Evolutionary conservation across 2,888 invertebrate species (phyloP).

Genomic region (Heliconius cydno): DNA sequence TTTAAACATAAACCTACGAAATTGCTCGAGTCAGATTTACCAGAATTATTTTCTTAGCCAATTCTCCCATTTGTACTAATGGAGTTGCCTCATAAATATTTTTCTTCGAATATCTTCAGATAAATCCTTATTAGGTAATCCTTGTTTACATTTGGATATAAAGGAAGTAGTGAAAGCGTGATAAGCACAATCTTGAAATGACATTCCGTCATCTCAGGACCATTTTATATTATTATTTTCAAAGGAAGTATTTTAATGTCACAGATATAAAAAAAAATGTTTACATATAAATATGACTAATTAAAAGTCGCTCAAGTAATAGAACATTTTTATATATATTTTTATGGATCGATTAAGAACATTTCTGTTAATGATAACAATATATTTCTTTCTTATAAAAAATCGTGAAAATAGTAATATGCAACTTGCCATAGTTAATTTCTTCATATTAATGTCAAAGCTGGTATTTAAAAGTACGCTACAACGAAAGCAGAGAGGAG

Average conservation of each 20-base stretch:
- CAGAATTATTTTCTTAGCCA: conserved; percentile 54
- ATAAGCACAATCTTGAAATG: neutral
- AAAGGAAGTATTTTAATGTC: neutral
- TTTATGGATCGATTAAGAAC: too few species aligned
- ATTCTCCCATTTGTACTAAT: conserved; percentile 54
- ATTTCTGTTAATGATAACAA: neutral
- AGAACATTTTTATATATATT: neutral
- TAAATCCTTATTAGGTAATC: conserved; percentile 50
- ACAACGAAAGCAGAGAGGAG: neutral
- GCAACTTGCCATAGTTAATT: neutral
- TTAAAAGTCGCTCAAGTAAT: neutral
- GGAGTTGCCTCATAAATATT: conserved; percentile 51
- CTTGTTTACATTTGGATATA: conserved; percentile 44
- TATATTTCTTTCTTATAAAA: too few species aligned
- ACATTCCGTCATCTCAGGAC: neutral
- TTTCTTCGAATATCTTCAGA: conserved; percentile 45
- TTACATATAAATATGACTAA: neutral
- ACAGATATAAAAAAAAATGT: neutral
- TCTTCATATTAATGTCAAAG: conserved; percentile 3
- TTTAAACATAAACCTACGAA: conserved; percentile 41
- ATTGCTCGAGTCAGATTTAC: conserved; percentile 46
- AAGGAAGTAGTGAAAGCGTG: neutral
- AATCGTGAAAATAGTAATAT: neutral
- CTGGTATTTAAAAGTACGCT: neutral
- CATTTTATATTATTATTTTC: neutral